These are phyloP conservation scores for Argyresthia albistria DNA, from an alignment of 2,888 invertebrate genomes.

Conservation along the genomic window DNA sequence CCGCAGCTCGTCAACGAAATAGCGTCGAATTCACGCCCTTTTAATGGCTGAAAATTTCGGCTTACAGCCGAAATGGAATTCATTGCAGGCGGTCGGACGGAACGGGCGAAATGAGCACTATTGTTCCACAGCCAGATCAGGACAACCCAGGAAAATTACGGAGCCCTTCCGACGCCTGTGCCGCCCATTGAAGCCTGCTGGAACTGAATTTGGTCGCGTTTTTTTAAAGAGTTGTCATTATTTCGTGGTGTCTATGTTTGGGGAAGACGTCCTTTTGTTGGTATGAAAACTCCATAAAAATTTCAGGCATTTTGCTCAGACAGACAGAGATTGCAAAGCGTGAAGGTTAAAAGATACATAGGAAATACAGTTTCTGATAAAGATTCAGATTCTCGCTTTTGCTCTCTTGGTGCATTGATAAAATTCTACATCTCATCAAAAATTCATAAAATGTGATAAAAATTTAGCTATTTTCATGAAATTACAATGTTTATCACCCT, in stretches of 20 bases:
- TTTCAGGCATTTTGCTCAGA: too few relatives aligned
- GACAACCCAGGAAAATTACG: slow-evolving; percentile 58
- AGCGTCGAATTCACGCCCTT: slow-evolving; percentile 18
- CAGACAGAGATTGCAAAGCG: too few relatives aligned
- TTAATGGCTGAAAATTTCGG: slow-evolving; percentile 54
- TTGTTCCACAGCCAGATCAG: slow-evolving; percentile 49
- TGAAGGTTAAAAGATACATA: too few relatives aligned
- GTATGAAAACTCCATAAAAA: too few relatives aligned
- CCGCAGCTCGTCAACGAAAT: background rate
- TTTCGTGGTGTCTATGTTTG: background rate
- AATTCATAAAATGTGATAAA: too few relatives aligned
- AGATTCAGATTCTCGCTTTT: too few relatives aligned
- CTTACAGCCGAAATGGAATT: slow-evolving; percentile 53
- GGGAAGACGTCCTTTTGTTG: too few relatives aligned
- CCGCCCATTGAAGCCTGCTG: slow-evolving; percentile 41
- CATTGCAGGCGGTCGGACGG: slow-evolving; percentile 33
- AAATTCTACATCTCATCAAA: too few relatives aligned
- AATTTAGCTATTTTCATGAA: too few relatives aligned
- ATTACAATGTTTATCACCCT: too few relatives aligned
- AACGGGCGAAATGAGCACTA: slow-evolving; percentile 49
- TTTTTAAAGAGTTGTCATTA: slow-evolving; percentile 14
- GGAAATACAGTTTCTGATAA: too few relatives aligned
- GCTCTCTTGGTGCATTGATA: too few relatives aligned
- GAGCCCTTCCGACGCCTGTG: slow-evolving; percentile 37
- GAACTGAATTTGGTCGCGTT: slow-evolving; percentile 43